Conservation (phyloP, 1,140 invertebrate genomes). For the Proales similis region DNA sequence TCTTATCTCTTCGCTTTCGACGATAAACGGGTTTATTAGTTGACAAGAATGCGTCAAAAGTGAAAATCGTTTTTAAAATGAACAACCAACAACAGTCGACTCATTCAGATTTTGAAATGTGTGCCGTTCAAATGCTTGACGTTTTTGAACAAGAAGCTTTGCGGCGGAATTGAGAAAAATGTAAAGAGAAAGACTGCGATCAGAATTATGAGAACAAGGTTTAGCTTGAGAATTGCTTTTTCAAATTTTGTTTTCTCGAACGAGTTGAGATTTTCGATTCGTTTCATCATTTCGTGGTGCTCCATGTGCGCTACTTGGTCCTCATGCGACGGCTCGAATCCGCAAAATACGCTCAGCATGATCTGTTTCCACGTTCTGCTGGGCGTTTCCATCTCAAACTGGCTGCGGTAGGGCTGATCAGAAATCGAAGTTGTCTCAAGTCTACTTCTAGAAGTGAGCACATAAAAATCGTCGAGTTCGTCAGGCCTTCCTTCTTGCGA, state of each 20-base stretch:
- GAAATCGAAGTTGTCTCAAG: too few species aligned
- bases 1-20: too few species aligned
- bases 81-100: too few species aligned
- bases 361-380: neutral
- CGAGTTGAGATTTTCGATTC: slow-evolving; percentile 33
- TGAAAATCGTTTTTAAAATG: too few species aligned
- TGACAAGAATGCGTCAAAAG: too few species aligned
- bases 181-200: slow-evolving; percentile 16
- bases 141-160: slow-evolving; percentile 27
- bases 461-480: slow-evolving; percentile 23
- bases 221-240: slow-evolving; percentile 22
- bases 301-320: too few species aligned
- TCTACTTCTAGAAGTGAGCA: slow-evolving; percentile 1
- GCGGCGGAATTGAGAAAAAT: slow-evolving; percentile 36
- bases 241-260: slow-evolving; percentile 20
- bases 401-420: neutral
- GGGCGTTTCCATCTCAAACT: neutral
- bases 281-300: neutral
- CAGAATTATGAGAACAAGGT: slow-evolving; percentile 14
- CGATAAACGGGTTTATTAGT: too few species aligned
- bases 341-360: slow-evolving; percentile 27
- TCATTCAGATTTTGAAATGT: too few species aligned
- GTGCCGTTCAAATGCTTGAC: too few species aligned
- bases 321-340: slow-evolving; percentile 5
- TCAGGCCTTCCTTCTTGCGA: slow-evolving; percentile 16